Percentiles rank a stretch among this genome's conserved stretches.
Conservation (phyloP, 1,140 invertebrate species). For the Drosophila setifemur region DNA sequence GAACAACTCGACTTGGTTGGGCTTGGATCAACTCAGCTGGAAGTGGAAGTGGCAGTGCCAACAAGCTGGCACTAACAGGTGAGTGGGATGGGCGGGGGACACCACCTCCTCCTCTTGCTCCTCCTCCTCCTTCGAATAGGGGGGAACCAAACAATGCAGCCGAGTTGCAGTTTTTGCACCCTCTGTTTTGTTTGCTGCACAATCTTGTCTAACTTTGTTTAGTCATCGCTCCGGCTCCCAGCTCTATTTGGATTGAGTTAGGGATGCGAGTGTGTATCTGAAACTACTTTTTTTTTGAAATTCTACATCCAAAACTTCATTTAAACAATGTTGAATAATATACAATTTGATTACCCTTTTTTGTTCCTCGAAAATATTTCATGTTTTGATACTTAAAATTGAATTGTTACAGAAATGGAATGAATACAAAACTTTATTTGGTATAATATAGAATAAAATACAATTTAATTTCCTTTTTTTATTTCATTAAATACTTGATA, state of each 20-base stretch:
- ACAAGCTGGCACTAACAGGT: conserved; percentile 72
- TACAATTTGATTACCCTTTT: too few species aligned
- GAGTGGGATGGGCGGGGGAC: conserved; percentile 47
- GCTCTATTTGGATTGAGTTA: conserved; percentile 30
- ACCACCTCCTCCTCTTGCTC: background rate
- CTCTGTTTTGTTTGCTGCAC: conserved; percentile 65
- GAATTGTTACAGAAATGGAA: too few species aligned
- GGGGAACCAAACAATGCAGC: conserved; percentile 38
- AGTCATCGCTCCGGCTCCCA: conserved; percentile 45
- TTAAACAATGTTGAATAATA: too few species aligned
- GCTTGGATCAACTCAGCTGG: background rate
- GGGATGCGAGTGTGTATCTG: too few species aligned
- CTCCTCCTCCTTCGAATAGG: conserved; percentile 22
- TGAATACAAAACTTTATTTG: too few species aligned
- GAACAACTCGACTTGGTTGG: conserved; percentile 64
- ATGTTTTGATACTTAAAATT: too few species aligned
- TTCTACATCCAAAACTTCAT: too few species aligned
- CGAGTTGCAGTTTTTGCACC: conserved; percentile 57
- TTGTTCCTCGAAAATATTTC: too few species aligned
- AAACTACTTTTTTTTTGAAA: too few species aligned
- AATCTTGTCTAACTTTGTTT: conserved; percentile 78
- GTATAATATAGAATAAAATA: too few species aligned
- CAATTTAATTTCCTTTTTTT: too few species aligned
- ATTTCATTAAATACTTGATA: too few species aligned
- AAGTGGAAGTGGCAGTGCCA: conserved; percentile 39